These are phyloP conservation scores for Escarpia spicata DNA, from an alignment of 2,888 invertebrate genomes.

Conservation along the genomic window DNA sequence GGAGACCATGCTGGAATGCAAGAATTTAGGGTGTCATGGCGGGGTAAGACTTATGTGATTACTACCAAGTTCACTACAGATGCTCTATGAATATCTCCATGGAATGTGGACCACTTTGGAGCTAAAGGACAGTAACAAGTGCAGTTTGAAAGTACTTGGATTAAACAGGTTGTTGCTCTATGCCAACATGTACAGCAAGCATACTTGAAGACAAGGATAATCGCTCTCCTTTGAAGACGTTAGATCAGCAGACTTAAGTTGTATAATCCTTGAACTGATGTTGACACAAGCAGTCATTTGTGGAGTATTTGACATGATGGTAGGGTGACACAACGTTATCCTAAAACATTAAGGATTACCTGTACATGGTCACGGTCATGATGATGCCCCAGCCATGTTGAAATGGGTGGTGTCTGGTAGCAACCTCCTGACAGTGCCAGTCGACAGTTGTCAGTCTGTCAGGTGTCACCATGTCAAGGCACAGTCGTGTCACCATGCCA, in stretches of 20 bases:
- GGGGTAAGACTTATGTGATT: background rate
- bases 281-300: background rate
- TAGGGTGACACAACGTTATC: background rate
- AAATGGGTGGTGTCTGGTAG: background rate
- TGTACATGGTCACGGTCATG: background rate
- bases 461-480: background rate
- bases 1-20: background rate
- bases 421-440: background rate
- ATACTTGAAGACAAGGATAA: background rate
- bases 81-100: background rate
- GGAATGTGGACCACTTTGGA: background rate
- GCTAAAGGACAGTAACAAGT: background rate
- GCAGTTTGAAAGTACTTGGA: background rate
- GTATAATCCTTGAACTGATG: background rate
- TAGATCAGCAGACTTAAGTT: background rate
- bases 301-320: background rate
- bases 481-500: background rate
- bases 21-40: background rate
- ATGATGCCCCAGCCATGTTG: constrained; percentile 3
- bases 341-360: background rate
- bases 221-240: background rate
- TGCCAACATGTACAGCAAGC: background rate
- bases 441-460: constrained; percentile 3
- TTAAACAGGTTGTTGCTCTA: background rate
- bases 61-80: background rate